phyloP scores from a whole-genome alignment of 2,888 invertebrate species.

The Leptinotarsa peninsularis region DNA sequence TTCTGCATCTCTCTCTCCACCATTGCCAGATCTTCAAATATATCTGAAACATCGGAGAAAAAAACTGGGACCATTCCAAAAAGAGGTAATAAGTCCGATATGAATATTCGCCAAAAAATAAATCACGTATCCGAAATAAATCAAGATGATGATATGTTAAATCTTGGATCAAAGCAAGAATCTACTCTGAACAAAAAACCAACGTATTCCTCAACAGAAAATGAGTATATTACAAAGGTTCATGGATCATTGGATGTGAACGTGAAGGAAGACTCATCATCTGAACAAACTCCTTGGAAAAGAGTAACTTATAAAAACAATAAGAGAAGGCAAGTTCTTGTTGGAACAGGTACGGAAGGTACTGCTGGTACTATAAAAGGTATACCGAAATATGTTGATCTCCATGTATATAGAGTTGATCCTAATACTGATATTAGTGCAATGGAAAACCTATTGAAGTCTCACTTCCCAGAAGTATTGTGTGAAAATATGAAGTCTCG shows the following conservation, averaged over 20 bases:
- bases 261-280: slow-evolving; percentile 2
- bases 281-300: neutral
- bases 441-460: slow-evolving; percentile 1
- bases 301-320: slow-evolving; percentile 20
- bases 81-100: neutral
- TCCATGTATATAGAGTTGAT: neutral
- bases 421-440: slow-evolving; percentile 18
- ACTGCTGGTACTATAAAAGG: slow-evolving; percentile 5
- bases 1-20: neutral
- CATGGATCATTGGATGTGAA: neutral
- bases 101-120: neutral
- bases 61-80: neutral
- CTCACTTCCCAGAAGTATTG: neutral
- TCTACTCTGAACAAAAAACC: neutral
- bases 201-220: neutral
- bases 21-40: slow-evolving; percentile 10
- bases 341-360: slow-evolving; percentile 8
- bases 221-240: neutral
- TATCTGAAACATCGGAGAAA: neutral
- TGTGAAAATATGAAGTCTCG: slow-evolving; percentile 21
- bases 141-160: neutral
- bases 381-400: no score
- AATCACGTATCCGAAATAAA: neutral
- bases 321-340: slow-evolving; percentile 13
- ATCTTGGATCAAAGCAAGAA: neutral